phyloP scores from a whole-genome alignment of 2,888 invertebrate species.

The Koerneria pararmatus region DNA sequence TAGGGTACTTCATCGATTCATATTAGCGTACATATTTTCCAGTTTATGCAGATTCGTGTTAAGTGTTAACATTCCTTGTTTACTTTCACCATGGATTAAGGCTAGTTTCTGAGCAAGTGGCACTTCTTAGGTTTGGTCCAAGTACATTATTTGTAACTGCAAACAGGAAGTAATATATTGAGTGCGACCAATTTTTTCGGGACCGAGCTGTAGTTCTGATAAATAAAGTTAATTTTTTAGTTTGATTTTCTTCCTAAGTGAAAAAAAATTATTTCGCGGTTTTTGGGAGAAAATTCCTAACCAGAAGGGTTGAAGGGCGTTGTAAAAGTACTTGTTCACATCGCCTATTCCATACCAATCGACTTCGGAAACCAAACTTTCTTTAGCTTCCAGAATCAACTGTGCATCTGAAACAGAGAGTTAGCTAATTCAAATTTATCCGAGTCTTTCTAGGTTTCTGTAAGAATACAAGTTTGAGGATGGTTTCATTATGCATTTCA shows the following conservation, averaged over 20 bases:
- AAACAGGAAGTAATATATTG: neutral
- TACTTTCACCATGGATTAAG: too few relatives aligned
- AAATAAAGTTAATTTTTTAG: too few relatives aligned
- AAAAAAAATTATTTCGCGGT: too few relatives aligned
- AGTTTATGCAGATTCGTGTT: too few relatives aligned
- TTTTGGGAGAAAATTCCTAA: conserved; percentile 15
- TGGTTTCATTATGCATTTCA: neutral
- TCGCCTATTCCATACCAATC: conserved; percentile 32
- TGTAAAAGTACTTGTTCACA: conserved; percentile 31
- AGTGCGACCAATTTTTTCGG: too few relatives aligned
- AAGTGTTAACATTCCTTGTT: too few relatives aligned
- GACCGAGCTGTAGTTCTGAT: too few relatives aligned
- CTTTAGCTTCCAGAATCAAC: conserved; percentile 24
- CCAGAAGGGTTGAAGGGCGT: conserved; percentile 27
- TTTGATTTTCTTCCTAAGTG: too few relatives aligned
- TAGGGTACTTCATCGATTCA: too few relatives aligned
- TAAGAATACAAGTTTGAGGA: neutral
- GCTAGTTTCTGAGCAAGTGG: too few relatives aligned
- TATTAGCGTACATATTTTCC: too few relatives aligned
- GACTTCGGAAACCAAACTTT: conserved; percentile 26
- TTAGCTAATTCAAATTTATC: neutral
- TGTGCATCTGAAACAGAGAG: conserved; percentile 23
- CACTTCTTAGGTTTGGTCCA: neutral
- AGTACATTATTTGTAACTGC: neutral
- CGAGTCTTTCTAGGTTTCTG: neutral